These are phyloP conservation scores for Lordiphosa mommai DNA, from an alignment of 1,140 invertebrate genomes.

Conservation along the genomic window DNA sequence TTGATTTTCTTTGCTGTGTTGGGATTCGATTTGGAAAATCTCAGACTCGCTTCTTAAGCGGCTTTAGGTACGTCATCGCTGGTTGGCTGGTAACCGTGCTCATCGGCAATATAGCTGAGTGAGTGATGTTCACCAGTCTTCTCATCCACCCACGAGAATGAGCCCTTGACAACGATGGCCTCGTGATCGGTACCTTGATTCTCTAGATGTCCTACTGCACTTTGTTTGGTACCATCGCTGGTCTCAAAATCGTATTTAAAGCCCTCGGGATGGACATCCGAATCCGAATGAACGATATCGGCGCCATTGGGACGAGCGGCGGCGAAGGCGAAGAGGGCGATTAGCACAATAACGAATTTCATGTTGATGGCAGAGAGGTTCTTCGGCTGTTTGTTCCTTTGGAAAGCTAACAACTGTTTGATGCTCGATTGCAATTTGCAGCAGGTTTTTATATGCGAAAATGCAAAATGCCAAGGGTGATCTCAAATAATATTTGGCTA, in stretches of 20 bases:
- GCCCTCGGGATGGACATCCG: conserved; percentile 11
- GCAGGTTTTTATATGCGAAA: conserved; percentile 20
- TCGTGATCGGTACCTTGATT: conserved; percentile 38
- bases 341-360: conserved; percentile 63
- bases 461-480: conserved; percentile 31
- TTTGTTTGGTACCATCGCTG: conserved; percentile 83
- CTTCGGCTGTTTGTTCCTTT: conserved; percentile 19
- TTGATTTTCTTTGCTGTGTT: neutral
- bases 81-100: conserved; percentile 85
- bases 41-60: conserved; percentile 1
- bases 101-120: conserved; percentile 57
- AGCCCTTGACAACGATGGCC: conserved; percentile 37
- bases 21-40: neutral
- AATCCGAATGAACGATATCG: neutral
- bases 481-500: neutral
- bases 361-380: conserved; percentile 31
- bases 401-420: conserved; percentile 31
- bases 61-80: conserved; percentile 83
- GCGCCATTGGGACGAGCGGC: conserved; percentile 18
- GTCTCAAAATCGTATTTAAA: conserved; percentile 64
- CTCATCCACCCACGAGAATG: conserved; percentile 30
- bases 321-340: conserved; percentile 49
- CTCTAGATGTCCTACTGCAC: conserved; percentile 22
- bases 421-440: conserved; percentile 29
- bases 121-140: conserved; percentile 44